Evolutionary conservation across 2,113 vertebrate species (phyloP).

Genomic region (Hydrolagus affinis): DNA sequence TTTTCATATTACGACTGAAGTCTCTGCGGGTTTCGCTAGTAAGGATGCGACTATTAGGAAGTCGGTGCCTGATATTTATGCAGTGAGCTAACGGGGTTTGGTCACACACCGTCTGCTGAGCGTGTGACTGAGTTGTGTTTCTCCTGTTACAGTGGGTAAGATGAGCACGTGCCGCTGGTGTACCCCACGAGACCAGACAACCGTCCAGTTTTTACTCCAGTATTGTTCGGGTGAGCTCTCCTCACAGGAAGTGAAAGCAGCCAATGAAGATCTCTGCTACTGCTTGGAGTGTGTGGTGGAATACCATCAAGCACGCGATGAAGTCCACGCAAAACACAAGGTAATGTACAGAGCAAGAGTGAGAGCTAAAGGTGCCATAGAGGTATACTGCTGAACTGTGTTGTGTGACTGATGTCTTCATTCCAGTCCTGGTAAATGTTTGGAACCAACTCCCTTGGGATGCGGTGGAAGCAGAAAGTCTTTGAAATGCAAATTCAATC

Average conservation of each 20-base stretch:
- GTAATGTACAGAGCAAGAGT: conserved; percentile 43
- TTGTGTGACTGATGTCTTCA: too few species aligned
- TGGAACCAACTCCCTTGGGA: too few species aligned
- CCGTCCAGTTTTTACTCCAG: conserved; percentile 45
- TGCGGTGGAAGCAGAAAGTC: too few species aligned
- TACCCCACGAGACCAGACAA: conserved; percentile 46
- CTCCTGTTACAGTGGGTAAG: conserved; percentile 40
- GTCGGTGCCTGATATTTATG: background rate
- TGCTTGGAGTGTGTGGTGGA: conserved; percentile 72
- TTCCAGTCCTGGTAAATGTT: too few species aligned
- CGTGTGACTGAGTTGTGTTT: background rate
- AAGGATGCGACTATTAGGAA: too few species aligned
- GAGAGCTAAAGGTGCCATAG: too few species aligned
- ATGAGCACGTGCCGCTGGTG: conserved; percentile 80
- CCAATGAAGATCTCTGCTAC: conserved; percentile 63
- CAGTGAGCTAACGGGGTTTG: background rate
- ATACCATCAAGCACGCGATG: conserved; percentile 65
- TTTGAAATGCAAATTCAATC: too few species aligned
- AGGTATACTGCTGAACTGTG: too few species aligned
- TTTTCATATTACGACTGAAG: too few species aligned
- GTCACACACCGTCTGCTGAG: background rate
- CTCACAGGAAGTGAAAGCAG: conserved; percentile 45
- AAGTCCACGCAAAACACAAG: conserved; percentile 55
- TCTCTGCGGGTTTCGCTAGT: background rate
- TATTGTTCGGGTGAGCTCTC: conserved; percentile 48